phyloP scores from a whole-genome alignment of 2,888 invertebrate genomes.

The Oxyteleia sp. region DNA sequence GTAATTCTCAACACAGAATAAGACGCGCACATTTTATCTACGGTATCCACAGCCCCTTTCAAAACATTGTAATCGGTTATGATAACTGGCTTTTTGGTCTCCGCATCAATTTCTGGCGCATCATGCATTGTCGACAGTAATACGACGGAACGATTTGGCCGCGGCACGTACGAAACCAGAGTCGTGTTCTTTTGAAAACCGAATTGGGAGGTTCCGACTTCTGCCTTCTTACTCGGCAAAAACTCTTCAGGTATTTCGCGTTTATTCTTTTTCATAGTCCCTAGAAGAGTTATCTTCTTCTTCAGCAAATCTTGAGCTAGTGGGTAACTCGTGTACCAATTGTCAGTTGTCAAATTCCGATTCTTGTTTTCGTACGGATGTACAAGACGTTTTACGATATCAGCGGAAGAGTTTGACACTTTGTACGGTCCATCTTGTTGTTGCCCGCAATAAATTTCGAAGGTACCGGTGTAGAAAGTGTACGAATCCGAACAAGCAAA shows the following conservation, averaged over 20 bases:
- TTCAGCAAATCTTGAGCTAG: constrained; percentile 32
- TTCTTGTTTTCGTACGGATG: constrained; percentile 58
- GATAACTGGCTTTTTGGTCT: constrained; percentile 35
- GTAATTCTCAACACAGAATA: constrained; percentile 73
- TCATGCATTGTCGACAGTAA: constrained; percentile 35
- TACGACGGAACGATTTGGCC: constrained; percentile 15
- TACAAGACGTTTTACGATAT: constrained; percentile 65
- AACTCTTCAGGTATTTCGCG: constrained; percentile 76
- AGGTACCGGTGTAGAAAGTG: constrained; percentile 58
- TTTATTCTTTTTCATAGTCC: constrained; percentile 30
- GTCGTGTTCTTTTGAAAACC: constrained; percentile 34
- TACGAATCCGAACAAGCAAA: constrained; percentile 61
- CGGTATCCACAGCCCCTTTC: constrained; percentile 72
- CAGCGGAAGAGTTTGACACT: constrained; percentile 49
- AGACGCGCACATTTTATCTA: constrained; percentile 75
- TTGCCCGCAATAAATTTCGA: constrained; percentile 69
- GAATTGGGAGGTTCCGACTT: constrained; percentile 17
- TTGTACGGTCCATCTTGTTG: constrained; percentile 58
- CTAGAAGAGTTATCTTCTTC: constrained; percentile 38
- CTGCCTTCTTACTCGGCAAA: constrained; percentile 16
- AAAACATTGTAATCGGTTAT: constrained; percentile 24
- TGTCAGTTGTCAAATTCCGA: constrained; percentile 63
- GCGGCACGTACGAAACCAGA: constrained; percentile 34
- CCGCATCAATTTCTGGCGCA: constrained; percentile 31
- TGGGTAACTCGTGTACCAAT: constrained; percentile 36